Evolutionary conservation across 1,140 invertebrate species (phyloP).

Genomic region (Aplysia californica): DNA sequence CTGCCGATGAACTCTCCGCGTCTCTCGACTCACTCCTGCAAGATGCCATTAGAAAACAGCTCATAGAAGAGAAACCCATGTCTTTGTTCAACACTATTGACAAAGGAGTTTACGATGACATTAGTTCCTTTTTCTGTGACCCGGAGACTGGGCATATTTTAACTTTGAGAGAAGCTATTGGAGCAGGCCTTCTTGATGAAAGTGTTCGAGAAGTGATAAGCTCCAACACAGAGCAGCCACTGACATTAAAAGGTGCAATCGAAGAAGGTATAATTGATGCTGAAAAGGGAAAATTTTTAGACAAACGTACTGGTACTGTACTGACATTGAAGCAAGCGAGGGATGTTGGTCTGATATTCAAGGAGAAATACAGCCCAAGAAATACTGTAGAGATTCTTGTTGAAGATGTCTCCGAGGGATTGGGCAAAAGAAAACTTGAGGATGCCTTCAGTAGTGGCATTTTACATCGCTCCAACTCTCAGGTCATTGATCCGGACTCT

Average conservation of each 20-base stretch:
- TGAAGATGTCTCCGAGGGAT: constrained; percentile 50
- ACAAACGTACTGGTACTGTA: constrained; percentile 34
- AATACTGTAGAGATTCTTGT: constrained; percentile 57
- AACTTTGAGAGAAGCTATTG: constrained; percentile 74
- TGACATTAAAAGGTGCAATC: constrained; percentile 72
- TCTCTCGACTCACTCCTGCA: constrained; percentile 55
- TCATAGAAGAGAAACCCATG: constrained; percentile 36
- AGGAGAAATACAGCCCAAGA: constrained; percentile 40
- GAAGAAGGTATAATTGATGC: constrained; percentile 80
- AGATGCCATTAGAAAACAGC: constrained; percentile 39
- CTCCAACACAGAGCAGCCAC: constrained; percentile 38
- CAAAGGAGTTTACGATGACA: constrained; percentile 46
- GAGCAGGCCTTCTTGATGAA: constrained; percentile 69
- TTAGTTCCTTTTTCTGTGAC: constrained; percentile 74
- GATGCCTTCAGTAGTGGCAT: constrained; percentile 59
- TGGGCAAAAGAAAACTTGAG: constrained; percentile 48
- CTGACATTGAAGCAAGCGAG: constrained; percentile 43
- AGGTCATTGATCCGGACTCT: constrained; percentile 61
- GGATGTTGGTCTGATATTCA: constrained; percentile 48
- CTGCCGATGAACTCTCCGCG: constrained; percentile 47
- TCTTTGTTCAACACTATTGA: constrained; percentile 51
- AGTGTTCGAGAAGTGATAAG: constrained; percentile 44
- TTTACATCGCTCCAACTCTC: constrained; percentile 55
- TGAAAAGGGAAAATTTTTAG: constrained; percentile 72
- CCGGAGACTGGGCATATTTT: constrained; percentile 70